phyloP scores from a whole-genome alignment of 37 sponge, comb jelly and placozoan genomes.

The Dysidea cf. avara region DNA sequence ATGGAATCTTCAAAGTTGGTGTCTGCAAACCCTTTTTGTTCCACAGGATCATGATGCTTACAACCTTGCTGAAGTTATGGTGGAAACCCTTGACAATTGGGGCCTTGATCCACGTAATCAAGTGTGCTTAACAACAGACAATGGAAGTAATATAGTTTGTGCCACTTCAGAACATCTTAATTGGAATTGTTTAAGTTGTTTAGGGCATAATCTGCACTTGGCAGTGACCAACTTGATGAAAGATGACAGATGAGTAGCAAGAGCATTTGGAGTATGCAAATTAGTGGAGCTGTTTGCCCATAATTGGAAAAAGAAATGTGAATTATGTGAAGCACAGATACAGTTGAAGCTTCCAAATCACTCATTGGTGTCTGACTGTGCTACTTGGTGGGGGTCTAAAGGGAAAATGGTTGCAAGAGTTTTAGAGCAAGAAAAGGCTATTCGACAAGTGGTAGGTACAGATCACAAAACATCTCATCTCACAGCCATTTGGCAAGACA shows the following conservation, averaged over 20 bases:
- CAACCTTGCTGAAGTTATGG: slow-evolving; percentile 32
- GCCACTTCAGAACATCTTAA: slow-evolving; percentile 4
- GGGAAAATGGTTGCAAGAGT: slow-evolving; percentile 19
- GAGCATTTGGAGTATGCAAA: slow-evolving; percentile 24
- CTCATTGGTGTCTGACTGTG: not conserved
- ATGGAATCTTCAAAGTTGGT: slow-evolving; percentile 11
- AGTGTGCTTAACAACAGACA: slow-evolving; percentile 33
- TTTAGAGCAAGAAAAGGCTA: slow-evolving; percentile 23
- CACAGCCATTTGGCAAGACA: slow-evolving; percentile 17
- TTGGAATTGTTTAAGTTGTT: slow-evolving; percentile 28
- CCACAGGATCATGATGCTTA: no score
- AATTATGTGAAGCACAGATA: slow-evolving; percentile 1
- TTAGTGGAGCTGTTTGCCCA: slow-evolving; percentile 20
- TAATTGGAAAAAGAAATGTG: slow-evolving; percentile 23
- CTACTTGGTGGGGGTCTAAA: slow-evolving; percentile 36
- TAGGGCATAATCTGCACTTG: slow-evolving; percentile 38
- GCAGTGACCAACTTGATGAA: slow-evolving; percentile 18
- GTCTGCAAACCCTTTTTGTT: slow-evolving; percentile 11
- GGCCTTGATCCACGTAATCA: not conserved
- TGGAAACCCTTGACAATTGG: slow-evolving; percentile 13
- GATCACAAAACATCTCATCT: slow-evolving; percentile 14
- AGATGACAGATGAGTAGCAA: slow-evolving; percentile 12
- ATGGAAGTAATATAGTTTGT: slow-evolving; percentile 19
- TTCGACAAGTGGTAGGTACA: slow-evolving; percentile 4
- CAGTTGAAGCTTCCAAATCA: not conserved